These are phyloP conservation scores for Limanda limanda DNA, from an alignment of 2,113 vertebrate species.

Conservation along the genomic window DNA sequence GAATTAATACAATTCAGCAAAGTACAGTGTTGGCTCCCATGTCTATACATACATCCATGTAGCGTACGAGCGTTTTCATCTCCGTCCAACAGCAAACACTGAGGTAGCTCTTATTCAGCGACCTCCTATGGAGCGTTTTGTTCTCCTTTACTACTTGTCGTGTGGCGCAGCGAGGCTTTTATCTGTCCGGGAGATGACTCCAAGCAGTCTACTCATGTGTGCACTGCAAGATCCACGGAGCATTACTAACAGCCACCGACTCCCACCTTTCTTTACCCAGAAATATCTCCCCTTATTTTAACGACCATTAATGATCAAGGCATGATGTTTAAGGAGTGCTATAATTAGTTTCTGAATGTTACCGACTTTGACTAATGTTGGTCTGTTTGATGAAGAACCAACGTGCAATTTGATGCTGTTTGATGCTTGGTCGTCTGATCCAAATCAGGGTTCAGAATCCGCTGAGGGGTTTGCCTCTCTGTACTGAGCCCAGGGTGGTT, in stretches of 20 bases:
- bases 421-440: conserved; percentile 12
- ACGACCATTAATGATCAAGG: conserved; percentile 56
- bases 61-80: conserved; percentile 22
- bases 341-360: conserved; percentile 58
- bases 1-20: neutral
- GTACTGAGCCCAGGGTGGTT: neutral
- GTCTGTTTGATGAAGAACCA: conserved; percentile 54
- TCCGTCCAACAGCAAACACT: conserved; percentile 36
- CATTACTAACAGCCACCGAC: conserved; percentile 55
- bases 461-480: neutral
- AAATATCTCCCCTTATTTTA: conserved; percentile 23
- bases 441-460: conserved; percentile 3
- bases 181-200: conserved; percentile 75
- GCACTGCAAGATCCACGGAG: conserved; percentile 40
- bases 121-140: conserved; percentile 51
- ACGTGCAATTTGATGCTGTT: conserved; percentile 13
- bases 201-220: conserved; percentile 75
- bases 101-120: conserved; percentile 59
- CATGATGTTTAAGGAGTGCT: conserved; percentile 42
- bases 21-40: conserved; percentile 2
- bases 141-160: conserved; percentile 61
- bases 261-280: conserved; percentile 19
- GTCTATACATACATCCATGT: conserved; percentile 8
- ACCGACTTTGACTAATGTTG: conserved; percentile 26
- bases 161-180: conserved; percentile 72